phyloP scores from a whole-genome alignment of 1,140 invertebrate genomes.

The Zaprionus camerounensis region DNA sequence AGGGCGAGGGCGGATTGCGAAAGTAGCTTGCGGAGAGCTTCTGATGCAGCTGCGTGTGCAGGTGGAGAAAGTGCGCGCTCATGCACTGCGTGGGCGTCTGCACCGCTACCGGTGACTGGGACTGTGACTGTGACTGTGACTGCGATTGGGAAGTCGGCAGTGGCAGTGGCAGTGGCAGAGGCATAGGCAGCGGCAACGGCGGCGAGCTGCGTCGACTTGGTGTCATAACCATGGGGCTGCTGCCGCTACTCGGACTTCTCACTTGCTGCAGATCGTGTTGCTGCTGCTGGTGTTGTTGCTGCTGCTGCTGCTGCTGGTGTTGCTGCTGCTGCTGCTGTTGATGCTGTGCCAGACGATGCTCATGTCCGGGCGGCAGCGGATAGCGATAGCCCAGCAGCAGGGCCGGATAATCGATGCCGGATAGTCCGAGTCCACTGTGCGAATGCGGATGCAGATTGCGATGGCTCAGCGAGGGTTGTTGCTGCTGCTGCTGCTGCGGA shows the following conservation, averaged over 20 bases:
- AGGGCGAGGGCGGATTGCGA: constrained; percentile 70
- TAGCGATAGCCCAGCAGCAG: constrained; percentile 58
- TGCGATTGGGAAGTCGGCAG: constrained; percentile 11
- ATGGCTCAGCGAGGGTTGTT: not conserved
- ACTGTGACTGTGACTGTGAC: constrained; percentile 25
- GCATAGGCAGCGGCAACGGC: constrained; percentile 55
- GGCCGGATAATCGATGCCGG: constrained; percentile 31
- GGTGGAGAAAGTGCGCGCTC: constrained; percentile 84
- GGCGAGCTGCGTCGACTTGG: constrained; percentile 88
- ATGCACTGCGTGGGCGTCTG: constrained; percentile 57
- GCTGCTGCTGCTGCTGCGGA: not conserved
- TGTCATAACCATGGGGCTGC: constrained; percentile 86
- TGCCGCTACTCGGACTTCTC: constrained; percentile 26
- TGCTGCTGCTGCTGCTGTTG: constrained; percentile 44
- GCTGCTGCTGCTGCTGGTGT: constrained; percentile 5
- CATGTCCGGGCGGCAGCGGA: constrained; percentile 49
- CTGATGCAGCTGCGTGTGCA: constrained; percentile 86
- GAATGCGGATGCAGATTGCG: not conserved
- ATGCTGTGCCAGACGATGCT: constrained; percentile 12
- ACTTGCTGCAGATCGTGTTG: constrained; percentile 23
- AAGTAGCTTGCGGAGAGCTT: constrained; percentile 84
- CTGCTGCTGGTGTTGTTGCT: constrained; percentile 12
- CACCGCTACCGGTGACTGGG: constrained; percentile 10
- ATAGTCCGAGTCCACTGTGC: not conserved
- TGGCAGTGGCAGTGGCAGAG: constrained; percentile 12